Base-by-base conservation (phyloP, 2,888 invertebrate genomes). In the Drosophila conformis region DNA sequence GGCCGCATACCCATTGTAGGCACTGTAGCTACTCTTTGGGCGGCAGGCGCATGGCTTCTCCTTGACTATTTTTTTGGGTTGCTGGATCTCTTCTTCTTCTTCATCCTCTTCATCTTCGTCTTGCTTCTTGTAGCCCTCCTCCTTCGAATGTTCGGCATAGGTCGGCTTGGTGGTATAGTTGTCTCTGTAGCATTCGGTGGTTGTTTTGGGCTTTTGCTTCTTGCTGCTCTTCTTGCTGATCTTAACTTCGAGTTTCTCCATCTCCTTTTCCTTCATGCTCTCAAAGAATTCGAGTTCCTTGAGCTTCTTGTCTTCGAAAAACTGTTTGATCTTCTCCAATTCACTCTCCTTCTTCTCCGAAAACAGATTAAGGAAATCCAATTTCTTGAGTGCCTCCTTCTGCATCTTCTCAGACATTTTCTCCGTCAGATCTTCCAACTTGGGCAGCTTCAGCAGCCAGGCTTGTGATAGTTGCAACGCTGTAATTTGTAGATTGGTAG, bases 281-380 rank as follows among this genome's bases (percentile, higher is more conserved):
- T 82, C 86, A 25, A 86, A 82, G 62, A 86, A 49, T 8, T 62
- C 48, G 18, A 85, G 53, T 15, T 89, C 67, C 33, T 83, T 83
- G 8, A 78, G 73, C 38, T 89, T 87, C 42, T 86, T 89, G 0
- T 80, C 76, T 13, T 90, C 86, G 52, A 80, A 76, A 63, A 70
- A 83, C 33, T 83, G 35, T 13, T 88, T 85, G 35, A 90, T 38
- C 46, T 89, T 90, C 40, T 87, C 83, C 72, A 53, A 76, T 48
- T 89, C 83, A 15, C 58, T 38, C 49, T 25, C 52, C 27, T 77
- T 76, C 59, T 90, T 85, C 40, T 82, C 82, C 11, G 21, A 18
- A 21, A 80, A 86, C 61, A 79, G 69, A 61, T 87, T 82, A 46
- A 89, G 73, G 21, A 89, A 61, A 42, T 86, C 87, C 21, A 79